Percentiles rank a stretch among this genome's conserved stretches.
Conservation (phyloP, 2,113 vertebrate species). For the Murina feae region DNA sequence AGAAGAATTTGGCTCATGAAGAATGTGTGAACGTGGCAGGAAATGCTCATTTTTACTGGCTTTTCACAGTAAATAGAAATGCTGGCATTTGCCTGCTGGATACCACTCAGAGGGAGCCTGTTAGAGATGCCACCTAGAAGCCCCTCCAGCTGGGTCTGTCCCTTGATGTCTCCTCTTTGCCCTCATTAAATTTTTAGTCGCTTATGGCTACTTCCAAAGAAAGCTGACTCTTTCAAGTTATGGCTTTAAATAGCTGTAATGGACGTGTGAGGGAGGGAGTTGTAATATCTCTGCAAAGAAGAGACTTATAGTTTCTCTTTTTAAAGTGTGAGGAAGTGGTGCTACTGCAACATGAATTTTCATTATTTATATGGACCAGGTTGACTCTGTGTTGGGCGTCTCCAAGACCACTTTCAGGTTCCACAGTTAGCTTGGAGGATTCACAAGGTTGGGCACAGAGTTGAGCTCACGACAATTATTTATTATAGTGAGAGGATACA, state of each 20-base stretch:
- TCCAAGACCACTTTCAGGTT: background rate
- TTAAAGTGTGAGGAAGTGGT: background rate
- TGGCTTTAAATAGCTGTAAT: background rate
- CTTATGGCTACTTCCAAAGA: background rate
- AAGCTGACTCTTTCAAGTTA: constrained; percentile 35
- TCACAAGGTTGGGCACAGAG: background rate
- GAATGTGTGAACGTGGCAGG: constrained; percentile 18
- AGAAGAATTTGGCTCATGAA: constrained; percentile 36
- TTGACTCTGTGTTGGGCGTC: background rate
- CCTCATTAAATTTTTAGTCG: constrained; percentile 29
- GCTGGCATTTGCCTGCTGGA: background rate
- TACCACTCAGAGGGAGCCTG: background rate
- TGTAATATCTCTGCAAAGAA: background rate
- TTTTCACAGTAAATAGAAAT: background rate
- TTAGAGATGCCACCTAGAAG: background rate
- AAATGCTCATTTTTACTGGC: constrained; percentile 37
- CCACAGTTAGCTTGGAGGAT: background rate
- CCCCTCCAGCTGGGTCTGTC: background rate
- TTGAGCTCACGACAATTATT: background rate
- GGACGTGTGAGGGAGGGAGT: background rate
- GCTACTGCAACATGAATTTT: background rate
- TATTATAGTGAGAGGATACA: background rate
- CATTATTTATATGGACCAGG: background rate
- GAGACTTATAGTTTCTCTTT: background rate
- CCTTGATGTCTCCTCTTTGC: background rate